phyloP scores from a whole-genome alignment of 2,113 vertebrate genomes.

The Piprites chloris region DNA sequence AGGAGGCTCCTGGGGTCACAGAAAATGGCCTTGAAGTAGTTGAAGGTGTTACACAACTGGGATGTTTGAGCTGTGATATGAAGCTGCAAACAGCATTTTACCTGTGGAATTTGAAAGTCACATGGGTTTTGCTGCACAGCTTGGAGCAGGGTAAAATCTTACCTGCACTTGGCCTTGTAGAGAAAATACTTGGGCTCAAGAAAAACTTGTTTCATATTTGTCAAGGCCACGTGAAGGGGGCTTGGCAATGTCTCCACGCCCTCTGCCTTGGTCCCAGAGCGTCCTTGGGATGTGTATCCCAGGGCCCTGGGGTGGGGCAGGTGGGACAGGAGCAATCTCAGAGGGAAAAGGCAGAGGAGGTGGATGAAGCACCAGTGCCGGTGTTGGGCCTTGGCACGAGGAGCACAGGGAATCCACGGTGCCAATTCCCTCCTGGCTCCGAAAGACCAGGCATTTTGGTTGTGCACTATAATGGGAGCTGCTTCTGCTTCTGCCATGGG shows the following conservation, averaged over 20 bases:
- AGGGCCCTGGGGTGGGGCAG: neutral
- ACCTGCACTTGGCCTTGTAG: neutral
- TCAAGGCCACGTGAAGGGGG: neutral
- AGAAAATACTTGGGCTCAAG: neutral
- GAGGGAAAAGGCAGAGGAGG: neutral
- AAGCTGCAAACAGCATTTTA: neutral
- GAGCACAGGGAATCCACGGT: rapidly evolving
- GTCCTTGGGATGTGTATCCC: neutral
- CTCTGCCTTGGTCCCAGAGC: neutral
- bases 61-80: neutral
- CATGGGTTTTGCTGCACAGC: neutral
- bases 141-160: neutral
- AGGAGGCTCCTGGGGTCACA: neutral
- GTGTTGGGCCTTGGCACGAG: rapidly evolving
- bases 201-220: slow-evolving; percentile 30
- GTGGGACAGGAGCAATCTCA: neutral
- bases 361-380: rapidly evolving
- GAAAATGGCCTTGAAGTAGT: neutral
- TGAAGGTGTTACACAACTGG: neutral
- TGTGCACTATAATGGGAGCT: rapidly evolving
- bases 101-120: neutral
- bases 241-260: neutral
- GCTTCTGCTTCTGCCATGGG: neutral
- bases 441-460: too few relatives aligned
- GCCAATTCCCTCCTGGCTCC: neutral